These are phyloP conservation scores for Henicopernis longicauda DNA, from an alignment of 2,113 vertebrate species.

Conservation along the genomic window DNA sequence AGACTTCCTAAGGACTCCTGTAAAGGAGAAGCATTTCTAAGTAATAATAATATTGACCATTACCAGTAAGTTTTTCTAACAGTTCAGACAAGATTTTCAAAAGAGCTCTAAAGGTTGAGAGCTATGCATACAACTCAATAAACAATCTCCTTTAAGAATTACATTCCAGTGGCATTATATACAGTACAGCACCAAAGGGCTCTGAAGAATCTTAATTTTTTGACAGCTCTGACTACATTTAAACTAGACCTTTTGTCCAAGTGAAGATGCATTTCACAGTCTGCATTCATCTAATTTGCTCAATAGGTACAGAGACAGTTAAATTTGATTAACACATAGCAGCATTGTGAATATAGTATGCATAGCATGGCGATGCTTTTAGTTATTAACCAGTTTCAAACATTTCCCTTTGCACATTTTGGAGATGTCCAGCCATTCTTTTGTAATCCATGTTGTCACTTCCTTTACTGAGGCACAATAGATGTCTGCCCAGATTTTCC, in stretches of 20 bases:
- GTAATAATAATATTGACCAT: not conserved
- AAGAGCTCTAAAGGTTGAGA: not conserved
- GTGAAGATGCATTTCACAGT: not conserved
- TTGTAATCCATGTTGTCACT: accelerated
- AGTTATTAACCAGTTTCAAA: not conserved
- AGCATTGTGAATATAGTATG: not conserved
- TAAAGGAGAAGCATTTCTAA: not conserved
- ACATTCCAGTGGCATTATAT: not conserved
- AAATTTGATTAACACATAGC: not conserved
- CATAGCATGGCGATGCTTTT: not conserved
- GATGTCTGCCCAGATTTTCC: not conserved
- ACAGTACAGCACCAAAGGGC: not conserved
- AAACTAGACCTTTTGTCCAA: not conserved
- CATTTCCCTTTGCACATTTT: not conserved
- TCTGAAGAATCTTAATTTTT: not conserved
- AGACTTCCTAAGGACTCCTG: not conserved
- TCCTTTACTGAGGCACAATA: not conserved
- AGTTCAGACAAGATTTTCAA: not conserved
- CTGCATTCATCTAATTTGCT: not conserved
- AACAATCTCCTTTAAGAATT: not conserved
- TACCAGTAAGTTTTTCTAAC: not conserved
- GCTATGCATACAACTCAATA: not conserved
- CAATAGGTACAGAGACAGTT: not conserved
- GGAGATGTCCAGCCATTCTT: not conserved
- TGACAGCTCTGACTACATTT: not conserved